Evolutionary conservation across 1,140 invertebrate genomes (phyloP), one percentile per base, ranked within the genome.

Genomic region (Anastatus disparis): DNA sequence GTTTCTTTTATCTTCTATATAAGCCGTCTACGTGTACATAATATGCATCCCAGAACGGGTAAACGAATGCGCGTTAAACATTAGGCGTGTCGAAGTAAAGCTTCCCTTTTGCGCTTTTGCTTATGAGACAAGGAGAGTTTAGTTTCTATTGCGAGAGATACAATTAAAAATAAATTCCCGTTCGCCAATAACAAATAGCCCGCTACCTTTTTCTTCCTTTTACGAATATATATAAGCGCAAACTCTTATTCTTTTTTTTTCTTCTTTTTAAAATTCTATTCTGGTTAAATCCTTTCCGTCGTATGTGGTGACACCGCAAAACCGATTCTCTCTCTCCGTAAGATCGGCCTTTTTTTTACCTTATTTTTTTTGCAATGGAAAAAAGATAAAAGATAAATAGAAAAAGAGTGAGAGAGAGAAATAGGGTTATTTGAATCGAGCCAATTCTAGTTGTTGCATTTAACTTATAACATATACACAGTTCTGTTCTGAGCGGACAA

Each of bases 151-250:
- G 4, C 31, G 22, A 20, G n/a, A n/a, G 46, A 56, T 29, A 68
- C 56, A 53, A 76, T 75, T 77, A 75, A 68, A 75, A 77, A 77
- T 77, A 77, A 75, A 77, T 73, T 65, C 42, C 42, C 35, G 2
- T 1, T 9, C 20, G 31, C 7, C 29, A 29, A 35, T 42, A 69
- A 62, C 68, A 70, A 70, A 70, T 70, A 55, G 68, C 59, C 27
- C 24, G 42, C 27, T 31, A 26, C n/a, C 12, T 42, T 44, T 12
- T 59, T 50, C 17, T 53, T 53, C 58, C 48, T 53, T 53, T 44
- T 44, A 17, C 44, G 44, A 4, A 8, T 35, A 35, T 35, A 35
- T 35, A 10, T 35, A n/a, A n/a, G 31, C 10, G 31, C 10, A 35
- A 6, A 35, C 31, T 17, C 27, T 22, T 7, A 12, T 31, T 27